Conservation (phyloP, 2,888 invertebrate species). For the Drosophila seclusa region DNA sequence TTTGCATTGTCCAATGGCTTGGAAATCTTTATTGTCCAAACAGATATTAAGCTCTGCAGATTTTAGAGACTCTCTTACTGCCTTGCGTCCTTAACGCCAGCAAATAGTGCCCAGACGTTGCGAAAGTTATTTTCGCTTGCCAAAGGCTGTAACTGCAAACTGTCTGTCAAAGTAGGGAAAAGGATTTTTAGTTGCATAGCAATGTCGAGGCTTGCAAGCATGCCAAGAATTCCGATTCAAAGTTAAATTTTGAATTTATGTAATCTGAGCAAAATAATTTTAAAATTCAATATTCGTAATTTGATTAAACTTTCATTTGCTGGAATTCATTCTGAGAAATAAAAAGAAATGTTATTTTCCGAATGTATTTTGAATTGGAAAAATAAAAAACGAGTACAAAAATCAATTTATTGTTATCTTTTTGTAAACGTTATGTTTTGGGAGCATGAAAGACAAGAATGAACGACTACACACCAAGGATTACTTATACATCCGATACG, state of each 20-base stretch:
- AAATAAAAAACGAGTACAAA: background rate
- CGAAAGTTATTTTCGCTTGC: slow-evolving; percentile 34
- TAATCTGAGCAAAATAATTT: background rate
- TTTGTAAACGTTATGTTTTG: background rate
- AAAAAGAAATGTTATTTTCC: background rate
- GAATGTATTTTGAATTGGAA: background rate
- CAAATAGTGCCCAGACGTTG: slow-evolving; percentile 59
- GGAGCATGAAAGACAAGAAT: background rate
- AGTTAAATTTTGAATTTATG: background rate
- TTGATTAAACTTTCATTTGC: background rate
- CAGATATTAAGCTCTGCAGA: slow-evolving; percentile 50
- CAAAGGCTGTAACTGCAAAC: slow-evolving; percentile 35
- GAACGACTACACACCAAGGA: background rate
- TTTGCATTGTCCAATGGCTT: slow-evolving; percentile 79
- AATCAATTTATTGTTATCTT: background rate
- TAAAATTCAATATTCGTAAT: background rate
- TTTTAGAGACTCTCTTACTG: slow-evolving; percentile 26
- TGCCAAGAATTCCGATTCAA: background rate
- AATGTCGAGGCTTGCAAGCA: background rate
- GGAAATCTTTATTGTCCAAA: slow-evolving; percentile 59
- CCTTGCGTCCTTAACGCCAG: slow-evolving; percentile 27
- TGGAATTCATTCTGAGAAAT: background rate
- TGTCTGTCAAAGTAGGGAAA: slow-evolving; percentile 32
- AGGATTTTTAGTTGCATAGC: slow-evolving; percentile 28
- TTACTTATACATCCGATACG: background rate